Evolutionary conservation across 2,797 vertebrate species (phyloP), one percentile per base, ranked within the genome.

Genomic region (Oreonectes daqikongensis): DNA sequence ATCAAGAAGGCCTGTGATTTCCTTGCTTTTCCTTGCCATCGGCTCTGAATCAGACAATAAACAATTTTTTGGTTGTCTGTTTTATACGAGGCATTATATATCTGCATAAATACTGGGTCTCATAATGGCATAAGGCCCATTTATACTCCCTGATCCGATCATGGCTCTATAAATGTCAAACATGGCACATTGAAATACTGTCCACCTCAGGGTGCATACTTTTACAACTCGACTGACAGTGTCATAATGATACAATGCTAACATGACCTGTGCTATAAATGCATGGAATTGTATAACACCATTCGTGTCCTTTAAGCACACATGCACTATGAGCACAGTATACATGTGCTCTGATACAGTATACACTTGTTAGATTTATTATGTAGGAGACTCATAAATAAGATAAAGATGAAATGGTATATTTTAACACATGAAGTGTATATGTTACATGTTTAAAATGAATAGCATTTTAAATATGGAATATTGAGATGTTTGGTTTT

Each of bases 121-220:
- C 84, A 87, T 91, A 90, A 88, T 88, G 86, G 84, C 83, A 86
- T 83, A 72, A 85, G 84, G 82, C 83, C 86, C 20, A 35, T 81
- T 63, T 81, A 72, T 78, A 68, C 42, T 74, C 20, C 18, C 32
- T 79, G 65, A 72, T 75, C 64, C 72, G 74, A 77, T 81, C 80
- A 79, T 71, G 83, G 84, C 82, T 85, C 83, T 89, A 78, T 93
- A 92, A 92, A 93, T 88, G 90, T 92, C 92, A 92, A 90, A 88
- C 88, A 78, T 82, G 89, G 86, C 76, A 79, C 84, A 86, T 81
- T 92, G 89, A 92, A 90, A 89, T 92, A 93, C 82, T 77, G 84
- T 87, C 74, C 55, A 78, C 84, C 72, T 82, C 87, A 84, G 85
- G 82, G 81, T 79, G 81, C 69, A 74, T 68, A 78, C 72, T 77